Conservation (phyloP, 2,888 invertebrate genomes). For the Drosophila atroscutellata region DNA sequence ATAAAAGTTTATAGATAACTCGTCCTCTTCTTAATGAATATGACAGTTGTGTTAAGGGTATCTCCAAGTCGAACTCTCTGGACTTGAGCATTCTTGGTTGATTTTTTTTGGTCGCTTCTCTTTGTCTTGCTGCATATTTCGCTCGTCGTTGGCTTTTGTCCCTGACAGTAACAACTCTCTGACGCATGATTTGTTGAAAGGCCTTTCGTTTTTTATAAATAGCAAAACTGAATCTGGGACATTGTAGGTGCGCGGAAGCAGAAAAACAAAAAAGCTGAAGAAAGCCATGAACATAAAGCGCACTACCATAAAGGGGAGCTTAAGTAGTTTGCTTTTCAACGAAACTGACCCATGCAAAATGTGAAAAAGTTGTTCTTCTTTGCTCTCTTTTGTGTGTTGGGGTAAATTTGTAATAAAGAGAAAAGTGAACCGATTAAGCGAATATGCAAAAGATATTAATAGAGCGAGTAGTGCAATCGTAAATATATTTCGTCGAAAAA, state of each 20-base stretch:
- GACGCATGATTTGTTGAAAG: constrained; percentile 79
- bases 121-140: constrained; percentile 56
- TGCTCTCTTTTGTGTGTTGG: constrained; percentile 6
- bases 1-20: not conserved
- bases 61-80: not conserved
- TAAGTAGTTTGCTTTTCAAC: constrained; percentile 34
- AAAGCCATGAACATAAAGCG: constrained; percentile 30
- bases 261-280: constrained; percentile 6
- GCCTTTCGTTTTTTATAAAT: constrained; percentile 66
- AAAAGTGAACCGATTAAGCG: constrained; percentile 11
- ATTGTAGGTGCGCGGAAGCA: constrained; percentile 37
- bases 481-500: not conserved
- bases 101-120: constrained; percentile 23
- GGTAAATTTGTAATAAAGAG: constrained; percentile 12
- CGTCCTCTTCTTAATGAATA: not conserved
- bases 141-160: constrained; percentile 53
- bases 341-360: constrained; percentile 29
- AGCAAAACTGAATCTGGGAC: constrained; percentile 57
- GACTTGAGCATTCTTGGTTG: not conserved
- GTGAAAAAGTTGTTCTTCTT: not conserved
- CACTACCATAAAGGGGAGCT: constrained; percentile 23
- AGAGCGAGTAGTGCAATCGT: not conserved
- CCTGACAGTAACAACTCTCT: constrained; percentile 77
- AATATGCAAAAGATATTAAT: not conserved
- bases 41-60: not conserved